These are phyloP conservation scores for Oreochromis tanganicae DNA, from an alignment of 2,113 vertebrate species.

Conservation along the genomic window DNA sequence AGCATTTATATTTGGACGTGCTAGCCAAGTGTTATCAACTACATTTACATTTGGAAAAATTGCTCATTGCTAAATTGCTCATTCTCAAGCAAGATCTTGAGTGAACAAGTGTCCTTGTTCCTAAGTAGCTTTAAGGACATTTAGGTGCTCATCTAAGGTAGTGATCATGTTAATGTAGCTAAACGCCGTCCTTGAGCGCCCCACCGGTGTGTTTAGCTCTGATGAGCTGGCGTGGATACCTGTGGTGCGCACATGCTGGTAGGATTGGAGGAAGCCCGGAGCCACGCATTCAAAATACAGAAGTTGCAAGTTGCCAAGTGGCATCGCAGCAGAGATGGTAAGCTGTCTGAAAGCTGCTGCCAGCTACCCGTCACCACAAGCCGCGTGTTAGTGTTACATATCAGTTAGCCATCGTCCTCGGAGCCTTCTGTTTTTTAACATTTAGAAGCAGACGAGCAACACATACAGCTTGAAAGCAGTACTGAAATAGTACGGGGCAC, in stretches of 20 bases:
- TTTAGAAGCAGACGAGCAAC: background rate
- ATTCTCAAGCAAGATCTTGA: background rate
- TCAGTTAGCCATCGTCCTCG: background rate
- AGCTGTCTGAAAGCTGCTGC: background rate
- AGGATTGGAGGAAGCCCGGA: background rate
- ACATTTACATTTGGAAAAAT: background rate
- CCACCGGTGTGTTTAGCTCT: background rate
- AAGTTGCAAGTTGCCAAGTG: background rate
- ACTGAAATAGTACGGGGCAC: background rate
- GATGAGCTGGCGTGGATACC: background rate
- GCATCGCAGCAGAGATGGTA: background rate
- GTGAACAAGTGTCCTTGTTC: background rate
- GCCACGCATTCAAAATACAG: background rate
- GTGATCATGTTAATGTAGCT: background rate
- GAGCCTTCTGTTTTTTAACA: background rate
- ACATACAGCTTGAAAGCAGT: background rate
- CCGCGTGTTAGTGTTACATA: rapidly evolving
- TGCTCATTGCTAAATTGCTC: background rate
- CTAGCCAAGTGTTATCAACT: background rate
- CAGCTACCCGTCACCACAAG: background rate
- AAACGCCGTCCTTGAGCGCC: background rate
- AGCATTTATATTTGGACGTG: background rate
- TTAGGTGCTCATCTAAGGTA: background rate
- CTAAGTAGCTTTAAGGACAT: background rate
- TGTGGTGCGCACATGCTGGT: background rate